Percentiles rank a stretch among this genome's conserved stretches.
phyloP scores from a whole-genome alignment of 2,113 vertebrate genomes.

The Amblyornis subalaris region DNA sequence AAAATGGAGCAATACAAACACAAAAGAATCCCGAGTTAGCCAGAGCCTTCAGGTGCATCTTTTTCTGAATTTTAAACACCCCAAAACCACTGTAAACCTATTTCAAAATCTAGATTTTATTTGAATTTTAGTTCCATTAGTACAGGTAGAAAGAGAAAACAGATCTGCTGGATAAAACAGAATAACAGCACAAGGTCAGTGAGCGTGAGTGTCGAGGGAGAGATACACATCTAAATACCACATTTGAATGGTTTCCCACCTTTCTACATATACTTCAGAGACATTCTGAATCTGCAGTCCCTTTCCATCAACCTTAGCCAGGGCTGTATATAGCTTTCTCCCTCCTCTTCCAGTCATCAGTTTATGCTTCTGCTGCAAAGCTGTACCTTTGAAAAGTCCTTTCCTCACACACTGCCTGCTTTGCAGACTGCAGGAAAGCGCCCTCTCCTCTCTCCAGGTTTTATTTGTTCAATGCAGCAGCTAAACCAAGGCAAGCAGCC shows the following conservation, averaged over 20 bases:
- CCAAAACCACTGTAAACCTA: neutral
- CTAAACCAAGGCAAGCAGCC: neutral
- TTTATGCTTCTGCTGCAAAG: neutral
- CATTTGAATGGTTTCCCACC: neutral
- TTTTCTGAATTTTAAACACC: neutral
- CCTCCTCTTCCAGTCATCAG: neutral
- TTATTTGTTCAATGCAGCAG: neutral
- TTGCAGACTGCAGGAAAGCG: neutral
- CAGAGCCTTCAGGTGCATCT: neutral
- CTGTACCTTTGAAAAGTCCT: neutral
- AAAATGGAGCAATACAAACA: neutral
- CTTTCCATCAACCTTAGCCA: neutral
- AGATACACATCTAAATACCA: neutral
- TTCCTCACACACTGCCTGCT: neutral
- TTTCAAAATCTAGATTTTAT: neutral
- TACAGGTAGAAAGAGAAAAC: neutral
- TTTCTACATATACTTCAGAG: neutral
- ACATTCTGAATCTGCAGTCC: neutral
- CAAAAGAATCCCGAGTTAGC: neutral
- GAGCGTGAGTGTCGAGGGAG: neutral
- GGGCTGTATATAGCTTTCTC: neutral
- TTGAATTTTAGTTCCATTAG: neutral
- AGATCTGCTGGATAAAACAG: neutral
- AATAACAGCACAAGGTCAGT: neutral
- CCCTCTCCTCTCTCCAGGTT: neutral